Percentiles rank a stretch among this genome's conserved stretches.
phyloP scores from a whole-genome alignment of 2,888 invertebrate species.

The Leptopterna dolabrata region DNA sequence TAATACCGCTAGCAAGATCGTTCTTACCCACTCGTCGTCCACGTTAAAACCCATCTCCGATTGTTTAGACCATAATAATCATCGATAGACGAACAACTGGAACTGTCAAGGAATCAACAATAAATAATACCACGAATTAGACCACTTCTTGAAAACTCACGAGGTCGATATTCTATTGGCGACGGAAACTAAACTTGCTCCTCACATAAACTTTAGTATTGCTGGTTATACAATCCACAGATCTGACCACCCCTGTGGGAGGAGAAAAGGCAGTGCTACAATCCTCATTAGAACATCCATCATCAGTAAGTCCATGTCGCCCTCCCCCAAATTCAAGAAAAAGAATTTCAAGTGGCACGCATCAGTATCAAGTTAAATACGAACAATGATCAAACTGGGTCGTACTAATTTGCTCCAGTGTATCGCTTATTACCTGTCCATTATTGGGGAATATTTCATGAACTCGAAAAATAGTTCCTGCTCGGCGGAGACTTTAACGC shows the following conservation, averaged over 20 bases:
- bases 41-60: background rate
- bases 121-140: background rate
- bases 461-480: background rate
- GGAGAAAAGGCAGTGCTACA: background rate
- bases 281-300: conserved; percentile 2
- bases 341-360: conserved; percentile 26
- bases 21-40: conserved; percentile 20
- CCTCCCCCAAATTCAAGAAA: background rate
- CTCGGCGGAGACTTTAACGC: background rate
- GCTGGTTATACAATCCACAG: background rate
- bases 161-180: background rate
- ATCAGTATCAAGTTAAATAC: background rate
- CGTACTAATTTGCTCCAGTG: conserved; percentile 8
- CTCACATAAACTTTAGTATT: conserved; percentile 14
- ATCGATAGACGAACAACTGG: no score
- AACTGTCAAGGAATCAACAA: no score
- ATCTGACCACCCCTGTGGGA: conserved; percentile 15
- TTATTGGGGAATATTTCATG: background rate
- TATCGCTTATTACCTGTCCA: background rate
- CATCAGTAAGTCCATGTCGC: background rate
- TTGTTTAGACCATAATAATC: no score
- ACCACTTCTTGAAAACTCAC: conserved; percentile 4
- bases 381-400: background rate
- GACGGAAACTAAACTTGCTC: conserved; percentile 27
- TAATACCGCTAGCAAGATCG: conserved; percentile 13